A percentile compares a stretch with the other conserved stretches of the same genome.
Evolutionary conservation across 2,113 vertebrate species (phyloP).

Genomic region (Ramphastos sulfuratus): DNA sequence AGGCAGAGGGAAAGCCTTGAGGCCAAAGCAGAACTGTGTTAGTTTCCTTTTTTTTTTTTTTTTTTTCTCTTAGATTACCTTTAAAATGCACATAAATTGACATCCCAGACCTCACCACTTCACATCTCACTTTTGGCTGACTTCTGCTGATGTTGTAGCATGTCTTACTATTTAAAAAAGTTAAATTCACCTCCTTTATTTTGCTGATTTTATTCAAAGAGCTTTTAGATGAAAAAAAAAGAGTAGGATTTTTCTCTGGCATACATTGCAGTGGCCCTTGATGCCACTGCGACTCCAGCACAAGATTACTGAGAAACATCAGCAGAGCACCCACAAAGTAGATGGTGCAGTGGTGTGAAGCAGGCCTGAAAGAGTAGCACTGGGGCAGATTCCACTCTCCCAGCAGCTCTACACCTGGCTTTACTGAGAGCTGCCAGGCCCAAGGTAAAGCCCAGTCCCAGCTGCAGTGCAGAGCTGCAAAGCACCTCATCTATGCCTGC

Average conservation of each 20-base stretch:
- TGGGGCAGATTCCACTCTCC: neutral
- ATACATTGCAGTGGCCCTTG: neutral
- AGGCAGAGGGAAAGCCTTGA: neutral
- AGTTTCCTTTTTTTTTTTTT: neutral
- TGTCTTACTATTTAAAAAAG: neutral
- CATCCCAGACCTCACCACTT: neutral
- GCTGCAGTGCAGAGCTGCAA: neutral
- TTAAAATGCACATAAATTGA: neutral
- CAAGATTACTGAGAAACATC: neutral
- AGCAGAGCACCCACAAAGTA: neutral
- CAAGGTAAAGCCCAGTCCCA: neutral
- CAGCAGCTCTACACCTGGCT: neutral
- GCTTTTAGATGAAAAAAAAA: neutral
- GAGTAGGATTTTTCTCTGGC: neutral
- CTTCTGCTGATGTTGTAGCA: neutral
- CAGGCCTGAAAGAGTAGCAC: neutral
- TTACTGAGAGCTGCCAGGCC: neutral
- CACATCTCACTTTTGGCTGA: neutral
- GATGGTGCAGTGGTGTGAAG: neutral
- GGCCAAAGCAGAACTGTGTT: neutral
- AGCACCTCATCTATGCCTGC: neutral
- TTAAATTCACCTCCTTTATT: neutral
- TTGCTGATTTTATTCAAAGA: neutral
- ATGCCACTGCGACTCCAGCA: neutral
- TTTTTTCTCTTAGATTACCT: neutral